Conservation (phyloP, 2,888 invertebrate species). For the Rambutsinella grinnellia region DNA sequence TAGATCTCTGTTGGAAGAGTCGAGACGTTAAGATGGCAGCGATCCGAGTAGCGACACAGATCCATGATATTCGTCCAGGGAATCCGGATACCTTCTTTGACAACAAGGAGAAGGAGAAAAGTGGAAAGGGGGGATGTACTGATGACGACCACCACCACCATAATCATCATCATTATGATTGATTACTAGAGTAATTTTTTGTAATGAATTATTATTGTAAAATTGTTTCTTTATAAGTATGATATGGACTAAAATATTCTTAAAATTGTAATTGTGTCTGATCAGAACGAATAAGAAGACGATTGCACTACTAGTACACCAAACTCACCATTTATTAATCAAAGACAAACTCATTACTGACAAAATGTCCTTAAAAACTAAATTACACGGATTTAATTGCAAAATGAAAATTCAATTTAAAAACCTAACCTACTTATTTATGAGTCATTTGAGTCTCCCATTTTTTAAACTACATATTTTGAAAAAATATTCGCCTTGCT, state of each 20-base stretch:
- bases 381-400: too few relatives aligned
- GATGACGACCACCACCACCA: slow-evolving; percentile 61
- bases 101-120: slow-evolving; percentile 46
- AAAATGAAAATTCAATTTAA: too few relatives aligned
- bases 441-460: slow-evolving; percentile 85
- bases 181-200: too few relatives aligned
- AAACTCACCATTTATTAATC: too few relatives aligned
- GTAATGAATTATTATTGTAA: neutral
- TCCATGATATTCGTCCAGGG: slow-evolving; percentile 67
- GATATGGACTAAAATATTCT: too few relatives aligned
- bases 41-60: slow-evolving; percentile 18
- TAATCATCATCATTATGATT: slow-evolving; percentile 52
- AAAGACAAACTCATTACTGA: too few relatives aligned
- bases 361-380: too few relatives aligned
- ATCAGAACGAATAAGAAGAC: too few relatives aligned
- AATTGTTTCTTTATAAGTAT: neutral
- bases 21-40: too few relatives aligned
- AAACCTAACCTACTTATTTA: too few relatives aligned
- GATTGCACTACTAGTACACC: too few relatives aligned
- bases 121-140: slow-evolving; percentile 28
- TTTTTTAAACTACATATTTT: slow-evolving; percentile 70
- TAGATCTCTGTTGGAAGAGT: neutral
- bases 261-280: too few relatives aligned
- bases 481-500: slow-evolving; percentile 84
- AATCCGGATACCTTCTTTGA: slow-evolving; percentile 67